Conservation (phyloP, 2,888 invertebrate genomes). For the Cryptus viduatorius region DNA sequence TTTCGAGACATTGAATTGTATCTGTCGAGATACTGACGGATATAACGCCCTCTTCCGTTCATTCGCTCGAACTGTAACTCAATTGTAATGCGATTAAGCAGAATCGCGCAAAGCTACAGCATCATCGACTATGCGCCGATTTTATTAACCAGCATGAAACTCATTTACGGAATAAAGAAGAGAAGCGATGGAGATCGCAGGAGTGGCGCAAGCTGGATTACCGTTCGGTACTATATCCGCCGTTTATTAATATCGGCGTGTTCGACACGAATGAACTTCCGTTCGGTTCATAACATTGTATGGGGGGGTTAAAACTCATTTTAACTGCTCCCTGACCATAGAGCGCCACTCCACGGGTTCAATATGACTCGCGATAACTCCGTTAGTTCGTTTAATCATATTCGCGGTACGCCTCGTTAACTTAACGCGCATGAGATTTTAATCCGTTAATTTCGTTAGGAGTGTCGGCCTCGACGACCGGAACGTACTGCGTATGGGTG, state of each 20-base stretch:
- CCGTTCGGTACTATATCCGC: background rate
- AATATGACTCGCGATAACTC: slow-evolving; percentile 75
- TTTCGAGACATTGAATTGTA: background rate
- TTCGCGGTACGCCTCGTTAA: slow-evolving; percentile 79
- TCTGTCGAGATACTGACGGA: background rate
- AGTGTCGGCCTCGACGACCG: slow-evolving; percentile 65
- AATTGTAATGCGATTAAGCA: background rate
- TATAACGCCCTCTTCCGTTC: background rate
- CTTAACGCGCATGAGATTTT: slow-evolving; percentile 78
- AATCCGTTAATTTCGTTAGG: slow-evolving; percentile 74
- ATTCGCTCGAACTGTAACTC: background rate
- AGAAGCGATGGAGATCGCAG: background rate
- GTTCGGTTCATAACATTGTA: slow-evolving; percentile 65
- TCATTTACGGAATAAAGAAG: background rate
- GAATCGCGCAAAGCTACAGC: background rate
- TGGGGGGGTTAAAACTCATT: slow-evolving; percentile 71
- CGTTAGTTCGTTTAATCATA: slow-evolving; percentile 76
- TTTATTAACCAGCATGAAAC: background rate
- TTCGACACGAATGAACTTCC: slow-evolving; percentile 11
- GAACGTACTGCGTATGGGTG: slow-evolving; percentile 20
- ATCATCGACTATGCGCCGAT: background rate
- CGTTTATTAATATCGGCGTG: slow-evolving; percentile 15
- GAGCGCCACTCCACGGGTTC: slow-evolving; percentile 60
- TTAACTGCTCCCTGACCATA: slow-evolving; percentile 70
- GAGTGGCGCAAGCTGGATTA: background rate